phyloP scores from a whole-genome alignment of 2,113 vertebrate species.

The Theropithecus gelada region DNA sequence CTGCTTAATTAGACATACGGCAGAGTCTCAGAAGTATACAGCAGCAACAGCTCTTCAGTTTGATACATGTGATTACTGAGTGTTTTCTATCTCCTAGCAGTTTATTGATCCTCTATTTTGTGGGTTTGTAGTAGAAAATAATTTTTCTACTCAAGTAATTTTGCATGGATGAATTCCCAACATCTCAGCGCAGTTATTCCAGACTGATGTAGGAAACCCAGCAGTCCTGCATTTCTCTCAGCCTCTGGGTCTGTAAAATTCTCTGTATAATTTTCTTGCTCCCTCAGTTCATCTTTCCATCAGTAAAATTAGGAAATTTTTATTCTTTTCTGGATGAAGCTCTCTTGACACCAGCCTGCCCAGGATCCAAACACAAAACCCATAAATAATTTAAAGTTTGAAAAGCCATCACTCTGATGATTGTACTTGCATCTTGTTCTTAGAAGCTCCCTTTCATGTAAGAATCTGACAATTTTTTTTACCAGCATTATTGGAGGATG shows the following conservation, averaged over 20 bases:
- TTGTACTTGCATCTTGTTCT: slow-evolving; percentile 2
- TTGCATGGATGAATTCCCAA: slow-evolving; percentile 52
- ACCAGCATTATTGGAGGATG: not conserved
- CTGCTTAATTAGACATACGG: slow-evolving; percentile 53
- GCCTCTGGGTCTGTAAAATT: not conserved
- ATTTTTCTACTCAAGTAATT: slow-evolving; percentile 59
- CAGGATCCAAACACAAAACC: not conserved
- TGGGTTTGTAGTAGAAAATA: slow-evolving; percentile 42
- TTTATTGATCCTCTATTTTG: slow-evolving; percentile 54
- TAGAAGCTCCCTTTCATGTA: not conserved
- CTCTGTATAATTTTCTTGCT: not conserved
- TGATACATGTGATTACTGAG: slow-evolving; percentile 41
- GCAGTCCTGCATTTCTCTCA: not conserved
- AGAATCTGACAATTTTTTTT: not conserved
- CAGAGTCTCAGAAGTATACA: not conserved
- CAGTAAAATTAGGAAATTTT: slow-evolving; percentile 48
- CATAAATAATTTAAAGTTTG: slow-evolving; percentile 43
- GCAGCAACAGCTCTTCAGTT: not conserved
- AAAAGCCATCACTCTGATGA: not conserved
- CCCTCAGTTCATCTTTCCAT: not conserved
- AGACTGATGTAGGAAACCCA: slow-evolving; percentile 23
- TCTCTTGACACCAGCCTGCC: slow-evolving; percentile 24
- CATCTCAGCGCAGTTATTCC: not conserved
- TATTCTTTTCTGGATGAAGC: slow-evolving; percentile 32
- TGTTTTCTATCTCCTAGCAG: slow-evolving; percentile 50